Conservation (phyloP, 2,888 invertebrate genomes). For the Drosophila pseudotalamancana region DNA sequence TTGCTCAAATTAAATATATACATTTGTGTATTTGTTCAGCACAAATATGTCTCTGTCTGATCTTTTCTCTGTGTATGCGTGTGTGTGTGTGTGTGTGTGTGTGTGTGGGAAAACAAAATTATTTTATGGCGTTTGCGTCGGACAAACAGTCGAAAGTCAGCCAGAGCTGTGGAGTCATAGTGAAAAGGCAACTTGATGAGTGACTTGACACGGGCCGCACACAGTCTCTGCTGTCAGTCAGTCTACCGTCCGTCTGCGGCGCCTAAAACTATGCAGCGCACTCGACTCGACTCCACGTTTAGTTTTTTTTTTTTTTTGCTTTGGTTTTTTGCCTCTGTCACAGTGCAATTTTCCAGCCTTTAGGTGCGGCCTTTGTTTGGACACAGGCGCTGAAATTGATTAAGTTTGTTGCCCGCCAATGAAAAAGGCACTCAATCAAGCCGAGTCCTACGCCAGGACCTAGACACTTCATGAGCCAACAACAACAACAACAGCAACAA, state of each 20-base stretch:
- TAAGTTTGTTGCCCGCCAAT: conserved; percentile 76
- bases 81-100: conserved; percentile 43
- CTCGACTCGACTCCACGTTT: too few species aligned
- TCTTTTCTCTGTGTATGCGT: conserved; percentile 25
- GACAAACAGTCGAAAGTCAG: conserved; percentile 53
- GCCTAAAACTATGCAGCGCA: conserved; percentile 56
- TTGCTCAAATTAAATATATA: conserved; percentile 77
- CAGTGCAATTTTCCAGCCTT: conserved; percentile 67
- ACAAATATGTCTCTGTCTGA: conserved; percentile 67
- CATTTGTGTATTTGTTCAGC: conserved; percentile 75
- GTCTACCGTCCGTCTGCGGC: conserved; percentile 18
- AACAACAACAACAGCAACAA: too few species aligned
- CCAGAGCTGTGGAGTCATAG: conserved; percentile 38
- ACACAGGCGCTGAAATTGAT: conserved; percentile 75
- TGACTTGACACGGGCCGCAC: conserved; percentile 52
- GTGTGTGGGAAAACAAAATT: conserved; percentile 69
- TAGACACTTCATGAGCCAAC: conserved; percentile 4
- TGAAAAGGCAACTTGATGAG: conserved; percentile 52
- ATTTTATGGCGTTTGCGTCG: conserved; percentile 74
- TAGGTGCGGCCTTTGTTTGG: conserved; percentile 74
- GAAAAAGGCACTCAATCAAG: conserved; percentile 76
- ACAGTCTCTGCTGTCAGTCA: conserved; percentile 35
- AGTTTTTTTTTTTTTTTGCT: too few species aligned
- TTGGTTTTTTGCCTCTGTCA: conserved; percentile 3
- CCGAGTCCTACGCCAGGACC: conserved; percentile 12